A percentile compares a stretch with the other conserved stretches of the same genome.
These are phyloP conservation scores for Microplitis mediator DNA, from an alignment of 1,140 invertebrate genomes.

Conservation along the genomic window DNA sequence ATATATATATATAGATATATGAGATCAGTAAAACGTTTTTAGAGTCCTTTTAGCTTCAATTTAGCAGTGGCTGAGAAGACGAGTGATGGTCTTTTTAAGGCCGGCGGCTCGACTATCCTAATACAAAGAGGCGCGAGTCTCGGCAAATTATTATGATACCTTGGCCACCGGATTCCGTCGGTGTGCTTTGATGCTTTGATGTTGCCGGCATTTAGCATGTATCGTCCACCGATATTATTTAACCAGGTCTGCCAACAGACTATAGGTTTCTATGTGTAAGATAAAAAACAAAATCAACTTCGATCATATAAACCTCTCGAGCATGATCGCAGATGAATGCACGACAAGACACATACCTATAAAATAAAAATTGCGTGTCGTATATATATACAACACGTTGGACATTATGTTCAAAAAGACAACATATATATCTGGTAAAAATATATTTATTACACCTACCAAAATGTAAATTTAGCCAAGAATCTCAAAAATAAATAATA, in stretches of 20 bases:
- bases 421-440: no score
- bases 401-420: no score
- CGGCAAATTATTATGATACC: slow-evolving; percentile 63
- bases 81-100: slow-evolving; percentile 35
- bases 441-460: no score
- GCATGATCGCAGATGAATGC: no score
- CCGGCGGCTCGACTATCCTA: slow-evolving; percentile 57
- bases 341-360: no score
- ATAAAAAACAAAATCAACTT: no score
- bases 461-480: no score
- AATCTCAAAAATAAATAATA: no score
- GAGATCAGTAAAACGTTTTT: slow-evolving; percentile 55
- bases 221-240: slow-evolving; percentile 51
- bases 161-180: slow-evolving; percentile 61
- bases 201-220: slow-evolving; percentile 59
- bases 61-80: slow-evolving; percentile 39
- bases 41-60: slow-evolving; percentile 54
- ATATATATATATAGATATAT: background rate
- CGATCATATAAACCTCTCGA: no score
- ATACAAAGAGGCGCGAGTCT: slow-evolving; percentile 61
- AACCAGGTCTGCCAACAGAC: slow-evolving; percentile 42
- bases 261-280: background rate
- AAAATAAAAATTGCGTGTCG: no score
- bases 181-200: slow-evolving; percentile 60
- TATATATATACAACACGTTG: no score